Conservation (phyloP, 2,888 invertebrate genomes). For the Stenodema calcarata region DNA sequence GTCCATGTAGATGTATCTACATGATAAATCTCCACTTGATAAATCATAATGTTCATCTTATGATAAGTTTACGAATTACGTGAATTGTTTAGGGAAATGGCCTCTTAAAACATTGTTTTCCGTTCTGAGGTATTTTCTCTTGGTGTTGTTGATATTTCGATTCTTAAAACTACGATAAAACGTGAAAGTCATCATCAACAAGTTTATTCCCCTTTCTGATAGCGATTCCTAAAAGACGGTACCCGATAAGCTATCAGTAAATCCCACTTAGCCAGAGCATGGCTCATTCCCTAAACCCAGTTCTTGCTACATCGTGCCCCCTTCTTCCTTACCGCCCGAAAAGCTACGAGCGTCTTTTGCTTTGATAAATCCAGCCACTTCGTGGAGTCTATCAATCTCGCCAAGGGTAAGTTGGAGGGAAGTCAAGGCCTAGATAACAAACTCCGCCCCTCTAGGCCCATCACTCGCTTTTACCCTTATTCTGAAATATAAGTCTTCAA, state of each 20-base stretch:
- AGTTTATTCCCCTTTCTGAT: not conserved
- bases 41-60: too few relatives aligned
- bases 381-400: conserved; percentile 39
- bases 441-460: not conserved
- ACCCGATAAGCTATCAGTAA: conserved; percentile 17
- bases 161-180: not conserved
- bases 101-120: too few relatives aligned
- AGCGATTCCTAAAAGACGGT: not conserved
- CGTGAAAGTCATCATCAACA: conserved; percentile 2
- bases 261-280: not conserved
- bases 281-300: conserved; percentile 11
- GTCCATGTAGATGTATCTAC: too few relatives aligned
- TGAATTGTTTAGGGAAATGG: too few relatives aligned
- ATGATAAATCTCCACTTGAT: too few relatives aligned
- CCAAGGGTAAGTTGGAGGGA: conserved; percentile 24
- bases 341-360: not conserved
- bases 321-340: not conserved
- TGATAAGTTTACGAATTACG: too few relatives aligned
- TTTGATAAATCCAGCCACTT: conserved; percentile 43
- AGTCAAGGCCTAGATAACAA: conserved; percentile 44
- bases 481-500: conserved; percentile 41
- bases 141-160: not conserved
- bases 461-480: conserved; percentile 12
- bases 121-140: too few relatives aligned
- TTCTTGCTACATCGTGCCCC: conserved; percentile 8